These are phyloP conservation scores for Axea sp. DNA, from an alignment of 2,888 invertebrate species.

Conservation along the genomic window DNA sequence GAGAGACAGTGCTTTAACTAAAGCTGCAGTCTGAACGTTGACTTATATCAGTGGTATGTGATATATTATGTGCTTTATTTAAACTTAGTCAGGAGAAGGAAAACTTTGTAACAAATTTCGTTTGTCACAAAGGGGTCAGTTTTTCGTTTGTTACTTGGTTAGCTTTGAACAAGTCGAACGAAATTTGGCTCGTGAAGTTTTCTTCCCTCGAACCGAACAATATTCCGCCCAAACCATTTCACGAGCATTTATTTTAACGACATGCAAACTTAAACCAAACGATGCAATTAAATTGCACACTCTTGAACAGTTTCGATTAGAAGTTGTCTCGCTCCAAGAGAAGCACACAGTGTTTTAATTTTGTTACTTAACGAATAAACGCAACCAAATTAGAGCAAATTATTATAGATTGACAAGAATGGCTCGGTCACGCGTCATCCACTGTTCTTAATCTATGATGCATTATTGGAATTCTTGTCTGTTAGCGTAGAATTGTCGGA, in stretches of 20 bases:
- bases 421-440: neutral
- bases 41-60: conserved; percentile 37
- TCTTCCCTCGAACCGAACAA: conserved; percentile 20
- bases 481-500: conserved; percentile 11
- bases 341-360: conserved; percentile 23
- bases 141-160: neutral
- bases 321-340: conserved; percentile 18
- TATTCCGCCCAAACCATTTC: conserved; percentile 6
- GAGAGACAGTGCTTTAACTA: conserved; percentile 59
- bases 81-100: conserved; percentile 36
- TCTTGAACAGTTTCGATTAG: neutral
- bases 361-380: conserved; percentile 10
- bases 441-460: conserved; percentile 13
- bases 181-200: neutral
- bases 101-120: conserved; percentile 11
- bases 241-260: neutral
- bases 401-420: conserved; percentile 17
- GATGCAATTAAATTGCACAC: conserved; percentile 12
- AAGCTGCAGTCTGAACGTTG: conserved; percentile 53
- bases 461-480: conserved; percentile 11
- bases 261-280: conserved; percentile 26
- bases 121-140: neutral
- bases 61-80: conserved; percentile 42
- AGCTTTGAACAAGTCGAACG: neutral
- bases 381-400: conserved; percentile 8